Conservation (phyloP, 1,140 invertebrate species). For the Arctopsyche grandis region DNA sequence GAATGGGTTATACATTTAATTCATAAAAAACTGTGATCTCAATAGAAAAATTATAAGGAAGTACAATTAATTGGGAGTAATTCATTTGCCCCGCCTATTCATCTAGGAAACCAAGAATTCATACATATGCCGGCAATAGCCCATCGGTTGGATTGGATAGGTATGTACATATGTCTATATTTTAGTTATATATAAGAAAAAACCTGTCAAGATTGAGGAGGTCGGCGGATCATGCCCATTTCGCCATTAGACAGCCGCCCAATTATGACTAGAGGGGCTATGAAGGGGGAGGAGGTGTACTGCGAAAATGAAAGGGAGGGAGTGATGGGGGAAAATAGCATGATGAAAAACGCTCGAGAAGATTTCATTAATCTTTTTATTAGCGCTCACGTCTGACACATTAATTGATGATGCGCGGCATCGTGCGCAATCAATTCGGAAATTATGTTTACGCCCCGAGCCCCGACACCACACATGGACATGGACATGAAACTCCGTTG, state of each 20-base stretch:
- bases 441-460: conserved; percentile 21
- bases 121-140: too few species aligned
- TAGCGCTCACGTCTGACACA: conserved; percentile 22
- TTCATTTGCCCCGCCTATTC: too few species aligned
- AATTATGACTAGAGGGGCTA: neutral
- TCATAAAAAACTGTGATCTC: too few species aligned
- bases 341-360: conserved; percentile 16
- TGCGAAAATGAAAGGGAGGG: too few species aligned
- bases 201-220: conserved; percentile 5
- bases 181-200: neutral
- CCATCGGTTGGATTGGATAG: too few species aligned
- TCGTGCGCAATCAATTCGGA: conserved; percentile 17
- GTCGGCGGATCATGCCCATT: conserved; percentile 16
- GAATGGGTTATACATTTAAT: too few species aligned
- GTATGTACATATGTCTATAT: too few species aligned
- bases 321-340: neutral
- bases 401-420: conserved; percentile 7
- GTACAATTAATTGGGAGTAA: too few species aligned
- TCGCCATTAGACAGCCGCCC: conserved; percentile 13
- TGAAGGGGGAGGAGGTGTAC: too few species aligned
- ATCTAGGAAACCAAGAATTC: too few species aligned
- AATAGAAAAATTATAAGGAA: too few species aligned
- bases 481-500: too few species aligned
- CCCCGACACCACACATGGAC: neutral
- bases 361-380: conserved; percentile 25